phyloP scores from a whole-genome alignment of 2,797 vertebrate genomes.

The Triplophysa yarkandensis region DNA sequence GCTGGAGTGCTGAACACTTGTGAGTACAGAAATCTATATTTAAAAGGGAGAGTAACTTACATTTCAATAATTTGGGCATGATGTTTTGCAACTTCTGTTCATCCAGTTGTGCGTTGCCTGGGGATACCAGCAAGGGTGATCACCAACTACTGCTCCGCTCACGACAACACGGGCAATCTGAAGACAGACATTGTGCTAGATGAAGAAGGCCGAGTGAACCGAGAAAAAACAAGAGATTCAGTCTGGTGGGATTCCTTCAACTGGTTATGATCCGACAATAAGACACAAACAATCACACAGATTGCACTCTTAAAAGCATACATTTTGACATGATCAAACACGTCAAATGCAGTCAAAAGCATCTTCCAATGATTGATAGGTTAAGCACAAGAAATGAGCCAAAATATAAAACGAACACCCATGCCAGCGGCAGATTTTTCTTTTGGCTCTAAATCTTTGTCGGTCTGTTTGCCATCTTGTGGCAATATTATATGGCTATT shows the following conservation, averaged over 20 bases:
- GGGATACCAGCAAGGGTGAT: constrained; percentile 85
- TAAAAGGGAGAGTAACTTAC: no score
- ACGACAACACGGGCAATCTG: constrained; percentile 88
- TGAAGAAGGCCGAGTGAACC: constrained; percentile 69
- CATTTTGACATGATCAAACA: no score
- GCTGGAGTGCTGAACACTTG: constrained; percentile 92
- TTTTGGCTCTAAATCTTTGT: no score
- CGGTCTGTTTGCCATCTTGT: no score
- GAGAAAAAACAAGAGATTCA: constrained; percentile 78
- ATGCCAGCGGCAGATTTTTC: no score
- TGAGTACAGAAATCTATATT: constrained; percentile 72
- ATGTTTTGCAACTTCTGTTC: not conserved
- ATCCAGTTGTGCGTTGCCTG: constrained; percentile 85
- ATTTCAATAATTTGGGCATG: no score
- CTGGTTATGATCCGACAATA: not conserved
- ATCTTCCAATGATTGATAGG: no score
- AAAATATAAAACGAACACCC: no score
- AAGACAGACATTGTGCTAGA: constrained; percentile 80
- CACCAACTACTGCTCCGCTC: constrained; percentile 89
- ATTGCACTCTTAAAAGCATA: no score
- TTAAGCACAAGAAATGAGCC: no score
- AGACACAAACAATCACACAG: not conserved
- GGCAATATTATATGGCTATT: no score
- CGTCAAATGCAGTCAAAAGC: no score
- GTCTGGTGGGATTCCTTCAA: constrained; percentile 80